Evolutionary conservation across 2,888 invertebrate genomes (phyloP), one percentile per base, ranked within the genome.

Genomic region (Agonum fuliginosum): DNA sequence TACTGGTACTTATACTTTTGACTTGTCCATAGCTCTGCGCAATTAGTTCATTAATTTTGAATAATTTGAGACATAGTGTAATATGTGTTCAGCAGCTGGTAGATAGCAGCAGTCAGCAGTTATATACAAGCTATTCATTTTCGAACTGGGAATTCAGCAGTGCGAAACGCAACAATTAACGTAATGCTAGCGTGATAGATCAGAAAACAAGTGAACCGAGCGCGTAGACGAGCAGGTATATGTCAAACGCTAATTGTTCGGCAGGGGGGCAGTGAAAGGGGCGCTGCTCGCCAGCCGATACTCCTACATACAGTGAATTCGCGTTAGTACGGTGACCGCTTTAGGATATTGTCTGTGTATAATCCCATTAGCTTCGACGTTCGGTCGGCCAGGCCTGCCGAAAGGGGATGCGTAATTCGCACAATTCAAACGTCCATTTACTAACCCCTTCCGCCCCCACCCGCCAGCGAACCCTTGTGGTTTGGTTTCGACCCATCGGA

Each of bases 341-440:
- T 75, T 67, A 75, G 75, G 75, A 75, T 75, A 75, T 75, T 75
- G 75, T 75, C 75, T 75, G 75, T 75, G 67, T 67, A 75, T 75
- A 75, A 75, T 75, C 75, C 75, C 75, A 75, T 75, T 75, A 75
- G 75, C 65, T 75, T 67, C 67, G 75, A 67, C 67, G 20, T 24
- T 46, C 67, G 75, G 67, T 67, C 67, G 48, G 43, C 19, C 48
- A 48, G 51, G 51, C 67, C 67, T 51, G 46, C 70, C 46, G 70
- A 43, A 46, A 46, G 67, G 75, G 75, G 75, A 51, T 67, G 67
- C 75, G 75, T 75, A 75, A 75, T 75, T 75, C 75, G 75, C 75
- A 75, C 75, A 75, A 75, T 75, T 75, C 75, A 51, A 75, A 75
- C 75, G 75, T 75, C 67, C 75, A 75, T 75, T 75, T 75, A 75